phyloP scores from a whole-genome alignment of 1,140 invertebrate species.

The Goniozus legneri region DNA sequence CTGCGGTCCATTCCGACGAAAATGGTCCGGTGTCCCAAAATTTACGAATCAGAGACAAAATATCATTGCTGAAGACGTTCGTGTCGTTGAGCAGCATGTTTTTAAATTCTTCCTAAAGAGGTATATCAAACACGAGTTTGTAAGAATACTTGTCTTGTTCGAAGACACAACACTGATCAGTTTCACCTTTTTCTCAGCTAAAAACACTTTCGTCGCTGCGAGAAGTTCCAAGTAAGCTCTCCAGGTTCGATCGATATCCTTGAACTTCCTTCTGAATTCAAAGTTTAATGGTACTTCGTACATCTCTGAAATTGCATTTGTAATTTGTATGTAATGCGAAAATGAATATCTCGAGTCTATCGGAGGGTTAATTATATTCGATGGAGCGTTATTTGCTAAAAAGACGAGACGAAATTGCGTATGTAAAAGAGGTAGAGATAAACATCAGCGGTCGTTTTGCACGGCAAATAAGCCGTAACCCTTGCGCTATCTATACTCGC shows the following conservation, averaged over 20 bases:
- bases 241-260: slow-evolving; percentile 65
- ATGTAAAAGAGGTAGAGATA: no score
- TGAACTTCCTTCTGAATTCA: slow-evolving; percentile 58
- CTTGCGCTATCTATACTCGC: no score
- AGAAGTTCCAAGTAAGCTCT: slow-evolving; percentile 62
- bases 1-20: slow-evolving; percentile 58
- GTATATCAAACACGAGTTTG: no score
- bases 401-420: no score
- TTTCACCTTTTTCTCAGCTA: slow-evolving; percentile 65
- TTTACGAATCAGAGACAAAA: slow-evolving; percentile 59
- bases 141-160: no score
- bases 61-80: slow-evolving; percentile 63
- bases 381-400: no score
- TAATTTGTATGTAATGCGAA: no score
- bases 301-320: slow-evolving; percentile 57
- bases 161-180: no score
- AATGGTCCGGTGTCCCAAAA: slow-evolving; percentile 65
- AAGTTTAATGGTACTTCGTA: slow-evolving; percentile 61
- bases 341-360: no score
- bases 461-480: no score
- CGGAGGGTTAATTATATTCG: no score
- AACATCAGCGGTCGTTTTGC: no score
- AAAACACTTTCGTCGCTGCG: slow-evolving; percentile 62
- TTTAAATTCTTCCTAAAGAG: slow-evolving; percentile 69
- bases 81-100: slow-evolving; percentile 63